Base-by-base conservation (phyloP, 2,113 vertebrate genomes). In the Noturus placidus region DNA sequence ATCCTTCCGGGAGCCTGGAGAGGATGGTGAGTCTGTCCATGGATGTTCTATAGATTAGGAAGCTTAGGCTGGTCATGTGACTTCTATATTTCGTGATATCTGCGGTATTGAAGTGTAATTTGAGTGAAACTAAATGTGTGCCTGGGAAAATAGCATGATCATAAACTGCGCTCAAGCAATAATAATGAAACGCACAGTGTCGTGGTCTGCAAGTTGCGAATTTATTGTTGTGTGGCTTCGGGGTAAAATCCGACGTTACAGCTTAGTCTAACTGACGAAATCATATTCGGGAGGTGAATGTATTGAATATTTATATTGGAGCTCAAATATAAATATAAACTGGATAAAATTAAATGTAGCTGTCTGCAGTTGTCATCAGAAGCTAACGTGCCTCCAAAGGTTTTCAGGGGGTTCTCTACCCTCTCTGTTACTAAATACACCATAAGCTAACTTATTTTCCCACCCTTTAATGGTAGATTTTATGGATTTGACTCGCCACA, bases 1-100 rank as follows among this genome's bases (percentile, higher is more conserved):
- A 91, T 99, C 98, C 89, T 99, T 99, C 96, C 96, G 98, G 83
- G 98, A 99, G 92, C 96, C 97, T 22, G 93, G 95, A 90, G 98
- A 99, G 0, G 98, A 99, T 46, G 97, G 98, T 99, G 95, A 97
- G 96, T 90, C 17, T 57, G 33, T 79, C n/a, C 22, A 5, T 78
- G 20, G 17, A 50, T 27, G n/a, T 79, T 86, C 13, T 76, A 5
- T 25, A 38, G 27, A 19, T 79, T 54, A 50, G 11, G 38, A 13
- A 13, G 22, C 2, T 77, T 46, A 46, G 42, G 5, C 5, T 46
- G 42, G 42, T 46, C 42, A 46, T 46, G 6, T 42, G 42, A 42
- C 42, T 42, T 42, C 42, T 42, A 6, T 7, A 46, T 46, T 46
- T 7, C 42, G 6, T 46, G 42, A 46, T 7, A 46, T 46, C 42